phyloP scores from a whole-genome alignment of 2,797 vertebrate species.

The Furcifer pardalis region DNA sequence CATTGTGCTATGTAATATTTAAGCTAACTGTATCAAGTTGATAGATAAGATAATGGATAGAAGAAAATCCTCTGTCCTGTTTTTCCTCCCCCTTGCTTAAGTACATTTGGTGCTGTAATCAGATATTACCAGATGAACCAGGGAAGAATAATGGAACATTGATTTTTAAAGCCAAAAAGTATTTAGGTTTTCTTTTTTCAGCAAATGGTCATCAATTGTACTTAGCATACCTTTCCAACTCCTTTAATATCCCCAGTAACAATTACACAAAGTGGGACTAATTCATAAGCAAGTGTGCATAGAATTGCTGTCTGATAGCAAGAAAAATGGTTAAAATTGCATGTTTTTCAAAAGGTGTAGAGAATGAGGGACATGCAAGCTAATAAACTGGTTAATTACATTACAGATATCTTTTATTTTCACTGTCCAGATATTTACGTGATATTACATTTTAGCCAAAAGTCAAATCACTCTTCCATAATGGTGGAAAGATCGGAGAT shows the following conservation, averaged over 20 bases:
- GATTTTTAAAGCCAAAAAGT: not conserved
- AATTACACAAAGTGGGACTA: not conserved
- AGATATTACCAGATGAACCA: not conserved
- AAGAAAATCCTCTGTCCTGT: not conserved
- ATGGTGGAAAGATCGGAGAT: not conserved
- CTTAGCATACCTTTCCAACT: not conserved
- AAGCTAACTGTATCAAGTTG: not conserved
- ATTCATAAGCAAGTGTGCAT: not conserved
- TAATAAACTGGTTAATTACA: too few relatives aligned
- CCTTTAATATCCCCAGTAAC: not conserved
- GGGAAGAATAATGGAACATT: not conserved
- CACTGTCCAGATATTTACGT: too few relatives aligned
- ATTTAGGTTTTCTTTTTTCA: too few relatives aligned
- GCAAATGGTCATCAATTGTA: not conserved
- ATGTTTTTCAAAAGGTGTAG: too few relatives aligned
- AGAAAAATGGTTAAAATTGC: not conserved
- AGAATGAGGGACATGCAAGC: too few relatives aligned
- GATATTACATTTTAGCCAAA: not conserved
- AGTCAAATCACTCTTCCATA: not conserved
- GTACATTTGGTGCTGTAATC: not conserved
- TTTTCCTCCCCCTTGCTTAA: not conserved
- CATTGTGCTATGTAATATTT: not conserved
- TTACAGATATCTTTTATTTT: too few relatives aligned
- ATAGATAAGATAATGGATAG: not conserved
- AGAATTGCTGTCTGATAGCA: not conserved